Percentiles rank a stretch among this genome's conserved stretches.
phyloP scores from a whole-genome alignment of 2,888 invertebrate genomes.

The Iphiclides podalirius region DNA sequence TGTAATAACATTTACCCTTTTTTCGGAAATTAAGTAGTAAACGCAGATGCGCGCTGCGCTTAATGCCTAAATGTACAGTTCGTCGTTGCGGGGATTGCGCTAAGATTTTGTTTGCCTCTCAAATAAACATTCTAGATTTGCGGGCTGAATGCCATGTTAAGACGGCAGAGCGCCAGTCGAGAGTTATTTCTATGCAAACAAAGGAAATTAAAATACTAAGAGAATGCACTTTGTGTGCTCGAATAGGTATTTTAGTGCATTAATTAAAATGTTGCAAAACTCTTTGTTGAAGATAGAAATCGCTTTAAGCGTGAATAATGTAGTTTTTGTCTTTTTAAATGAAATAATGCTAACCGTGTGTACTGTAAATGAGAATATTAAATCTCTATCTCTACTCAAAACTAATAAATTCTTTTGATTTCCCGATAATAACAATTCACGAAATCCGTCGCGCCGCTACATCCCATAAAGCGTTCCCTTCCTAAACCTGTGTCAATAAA shows the following conservation, averaged over 20 bases:
- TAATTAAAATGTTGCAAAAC: not conserved
- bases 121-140: slow-evolving; percentile 71
- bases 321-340: no score
- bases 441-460: slow-evolving; percentile 50
- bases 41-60: no score
- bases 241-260: not conserved
- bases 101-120: slow-evolving; percentile 61
- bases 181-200: slow-evolving; percentile 38
- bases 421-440: slow-evolving; percentile 20
- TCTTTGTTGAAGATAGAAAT: not conserved
- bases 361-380: no score
- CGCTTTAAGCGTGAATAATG: no score
- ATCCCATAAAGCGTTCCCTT: slow-evolving; percentile 63
- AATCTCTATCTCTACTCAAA: not conserved
- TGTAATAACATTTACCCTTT: no score
- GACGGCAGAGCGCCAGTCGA: slow-evolving; percentile 52
- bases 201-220: slow-evolving; percentile 28
- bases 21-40: no score
- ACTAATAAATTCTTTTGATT: slow-evolving; percentile 2
- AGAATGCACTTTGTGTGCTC: not conserved
- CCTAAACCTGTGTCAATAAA: slow-evolving; percentile 78
- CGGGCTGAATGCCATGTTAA: slow-evolving; percentile 50
- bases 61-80: slow-evolving; percentile 58
- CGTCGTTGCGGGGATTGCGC: slow-evolving; percentile 51
- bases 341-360: no score